A percentile compares a stretch with the other conserved stretches of the same genome.
phyloP scores from a whole-genome alignment of 1,140 invertebrate genomes.

The Cydia pomonella region DNA sequence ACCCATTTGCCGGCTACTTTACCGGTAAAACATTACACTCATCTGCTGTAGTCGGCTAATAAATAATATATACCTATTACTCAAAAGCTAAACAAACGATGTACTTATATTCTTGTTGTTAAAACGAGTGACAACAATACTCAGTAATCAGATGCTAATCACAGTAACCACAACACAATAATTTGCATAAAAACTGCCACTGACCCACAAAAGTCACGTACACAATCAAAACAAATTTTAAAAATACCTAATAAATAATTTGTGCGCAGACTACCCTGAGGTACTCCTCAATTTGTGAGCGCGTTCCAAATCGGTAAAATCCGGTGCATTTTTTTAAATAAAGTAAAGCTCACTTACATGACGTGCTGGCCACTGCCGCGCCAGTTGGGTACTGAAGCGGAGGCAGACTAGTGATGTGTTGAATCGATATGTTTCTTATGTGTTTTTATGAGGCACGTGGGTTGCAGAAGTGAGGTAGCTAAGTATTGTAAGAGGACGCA shows the following conservation, averaged over 20 bases:
- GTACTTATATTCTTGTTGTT: no score
- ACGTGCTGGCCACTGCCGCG: background rate
- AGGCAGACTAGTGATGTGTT: slow-evolving; percentile 6
- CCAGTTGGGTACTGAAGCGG: background rate
- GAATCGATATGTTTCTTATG: slow-evolving; percentile 8
- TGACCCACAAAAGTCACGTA: slow-evolving; percentile 10
- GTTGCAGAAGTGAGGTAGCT: background rate
- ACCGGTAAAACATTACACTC: no score
- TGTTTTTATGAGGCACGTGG: background rate
- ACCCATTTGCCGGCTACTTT: no score
- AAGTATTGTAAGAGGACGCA: background rate
- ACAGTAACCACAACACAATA: slow-evolving; percentile 8
- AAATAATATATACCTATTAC: no score
- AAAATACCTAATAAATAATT: background rate
- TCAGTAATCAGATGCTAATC: background rate
- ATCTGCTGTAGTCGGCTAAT: no score
- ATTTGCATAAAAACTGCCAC: slow-evolving; percentile 3
- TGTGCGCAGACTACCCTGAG: background rate
- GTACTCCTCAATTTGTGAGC: background rate
- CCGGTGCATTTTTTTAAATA: background rate
- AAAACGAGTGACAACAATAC: background rate
- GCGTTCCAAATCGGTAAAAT: background rate
- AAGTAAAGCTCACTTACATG: slow-evolving; percentile 12
- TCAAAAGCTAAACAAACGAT: no score
- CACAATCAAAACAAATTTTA: background rate